Evolutionary conservation across 2,797 vertebrate genomes (phyloP), one percentile per base, ranked within the genome.

Genomic region (Alosa sapidissima): DNA sequence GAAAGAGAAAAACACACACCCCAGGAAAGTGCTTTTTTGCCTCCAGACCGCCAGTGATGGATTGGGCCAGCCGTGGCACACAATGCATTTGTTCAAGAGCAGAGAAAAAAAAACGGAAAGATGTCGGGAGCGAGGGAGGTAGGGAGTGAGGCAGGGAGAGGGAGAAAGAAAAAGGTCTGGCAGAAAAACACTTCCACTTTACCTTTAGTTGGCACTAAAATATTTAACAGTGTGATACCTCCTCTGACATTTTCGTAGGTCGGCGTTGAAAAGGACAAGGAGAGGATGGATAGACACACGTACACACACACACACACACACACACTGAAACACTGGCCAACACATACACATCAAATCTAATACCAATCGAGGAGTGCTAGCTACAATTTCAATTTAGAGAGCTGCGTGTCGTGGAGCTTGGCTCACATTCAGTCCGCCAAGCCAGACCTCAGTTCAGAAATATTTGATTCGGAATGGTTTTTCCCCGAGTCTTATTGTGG

Each of bases 21-120:
- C 90, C 89, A 92, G 93, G 93, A 95, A 95, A 96, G 94, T 94
- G 95, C 94, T 95, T 95, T 95, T 94, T 93, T 93, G 90, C 92
- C 91, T 91, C 91, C 89, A 93, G 92, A 94, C 89, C 88, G 87
- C 85, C 85, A 91, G 92, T 95, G 95, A 95, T 95, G 93, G 94
- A 95, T 94, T 93, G 93, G 93, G 90, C 91, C 54, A 88, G 91
- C 90, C 91, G 55, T 83, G 89, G 91, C 90, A 91, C 92, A 95
- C 94, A 95, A 94, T 95, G 92, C 93, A 94, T 95, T 94, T 95
- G 93, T 93, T 91, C 90, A 72, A 86, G 86, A 84, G 75, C 0
- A 87, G 86, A 90, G 82, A 86, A 86, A 81, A 62, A 85, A 49
- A 83, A 87, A 72, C 33, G 82, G 75, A 83, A 16, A 83, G 82